Evolutionary conservation across 1,140 invertebrate species (phyloP), one percentile per base, ranked within the genome.

Genomic region (Nixonia krombeini): DNA sequence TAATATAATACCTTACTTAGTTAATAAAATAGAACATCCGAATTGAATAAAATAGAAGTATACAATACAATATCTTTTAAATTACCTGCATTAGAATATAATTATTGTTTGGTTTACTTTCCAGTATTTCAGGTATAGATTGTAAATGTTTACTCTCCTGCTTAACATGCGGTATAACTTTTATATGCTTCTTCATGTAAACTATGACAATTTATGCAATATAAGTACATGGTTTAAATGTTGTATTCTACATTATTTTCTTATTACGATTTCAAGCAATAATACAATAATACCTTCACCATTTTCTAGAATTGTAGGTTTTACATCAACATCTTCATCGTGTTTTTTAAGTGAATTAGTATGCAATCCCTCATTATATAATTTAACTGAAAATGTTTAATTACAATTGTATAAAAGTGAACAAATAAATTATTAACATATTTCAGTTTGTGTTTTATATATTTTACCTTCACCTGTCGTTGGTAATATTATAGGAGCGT

Each of bases 71-170:
- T 29, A 66, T n/a, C n/a, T n/a, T n/a, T 55, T 12, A 21, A 40
- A 45, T 21, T 57, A 83, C 83, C 69, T 82, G 75, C 33, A 85
- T 68, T 38, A 84, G 72, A 35, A 82, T 69, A 50, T 81, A 84
- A 33, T 67, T 63, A 15, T 51, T 70, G 53, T 64, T 78, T 10
- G 64, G 0, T 57, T 75, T 73, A 44, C 62, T 75, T 52, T 81
- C 76, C 17, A 79, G 65, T 16, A 81, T 63, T 46, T 85, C 59
- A 4, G 70, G 49, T 37, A 84, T 58, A 3, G 45, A 66, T n/a
- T 41, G 26, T 46, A 35, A 7, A 6, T 38, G 2, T 41, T 67
- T 52, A 7, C 52, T 52, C 31, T 72, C 70, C 23, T 50, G 3
- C 37, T 56, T 46, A 0, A 61, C 25, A 51, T 50, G 29, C 6